A percentile compares a stretch with the other conserved stretches of the same genome.
Conservation (phyloP, 2,113 vertebrate genomes). For the Raja brachyura region DNA sequence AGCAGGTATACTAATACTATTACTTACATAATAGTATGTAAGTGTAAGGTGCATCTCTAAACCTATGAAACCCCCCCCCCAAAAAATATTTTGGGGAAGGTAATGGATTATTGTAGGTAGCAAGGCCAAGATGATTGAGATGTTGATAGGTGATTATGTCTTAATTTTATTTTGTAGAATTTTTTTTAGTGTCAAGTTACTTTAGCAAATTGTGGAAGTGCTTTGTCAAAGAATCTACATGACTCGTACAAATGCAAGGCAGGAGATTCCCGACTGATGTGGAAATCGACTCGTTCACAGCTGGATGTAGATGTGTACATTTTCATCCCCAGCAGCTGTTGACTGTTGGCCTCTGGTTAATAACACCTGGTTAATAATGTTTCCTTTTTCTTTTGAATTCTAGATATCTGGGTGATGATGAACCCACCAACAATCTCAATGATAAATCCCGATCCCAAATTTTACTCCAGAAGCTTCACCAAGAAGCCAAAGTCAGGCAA, state of each 20-base stretch:
- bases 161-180: background rate
- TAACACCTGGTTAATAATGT: background rate
- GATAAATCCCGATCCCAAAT: conserved; percentile 54
- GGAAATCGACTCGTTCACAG: background rate
- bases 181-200: background rate
- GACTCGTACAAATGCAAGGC: background rate
- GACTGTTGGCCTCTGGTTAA: background rate
- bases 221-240: background rate
- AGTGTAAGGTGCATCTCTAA: background rate
- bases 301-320: background rate
- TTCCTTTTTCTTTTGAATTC: background rate
- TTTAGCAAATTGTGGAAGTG: background rate
- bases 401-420: conserved; percentile 67
- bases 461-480: conserved; percentile 68
- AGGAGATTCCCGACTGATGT: background rate
- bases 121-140: background rate
- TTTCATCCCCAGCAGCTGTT: background rate
- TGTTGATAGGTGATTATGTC: background rate
- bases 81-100: background rate
- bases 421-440: conserved; percentile 42
- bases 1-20: too few relatives aligned
- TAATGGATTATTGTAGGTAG: background rate
- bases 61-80: background rate
- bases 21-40: background rate
- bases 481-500: conserved; percentile 68